phyloP scores from a whole-genome alignment of 2,113 vertebrate species.

The Hippocampus comes region DNA sequence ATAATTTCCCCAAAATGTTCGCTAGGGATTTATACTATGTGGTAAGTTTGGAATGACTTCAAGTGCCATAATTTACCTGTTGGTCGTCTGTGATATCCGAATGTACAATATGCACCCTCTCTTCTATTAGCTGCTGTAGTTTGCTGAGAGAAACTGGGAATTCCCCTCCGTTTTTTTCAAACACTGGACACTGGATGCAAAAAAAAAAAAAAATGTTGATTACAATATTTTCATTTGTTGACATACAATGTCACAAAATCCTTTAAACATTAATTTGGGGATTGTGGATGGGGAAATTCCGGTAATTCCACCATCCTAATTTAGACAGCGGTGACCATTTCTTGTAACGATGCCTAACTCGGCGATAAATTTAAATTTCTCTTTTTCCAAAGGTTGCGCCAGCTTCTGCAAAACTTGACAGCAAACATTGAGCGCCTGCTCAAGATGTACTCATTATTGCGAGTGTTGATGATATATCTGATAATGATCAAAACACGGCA shows the following conservation, averaged over 20 bases:
- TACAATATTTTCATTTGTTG: background rate
- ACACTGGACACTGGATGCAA: slow-evolving; percentile 22
- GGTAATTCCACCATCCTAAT: background rate
- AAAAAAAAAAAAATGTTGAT: slow-evolving; percentile 7
- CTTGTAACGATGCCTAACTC: background rate
- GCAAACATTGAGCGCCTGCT: background rate
- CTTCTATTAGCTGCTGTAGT: slow-evolving; percentile 48
- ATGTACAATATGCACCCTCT: slow-evolving; percentile 40
- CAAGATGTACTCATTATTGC: background rate
- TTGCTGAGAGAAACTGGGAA: slow-evolving; percentile 33
- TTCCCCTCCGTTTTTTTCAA: slow-evolving; percentile 28
- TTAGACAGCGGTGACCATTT: background rate
- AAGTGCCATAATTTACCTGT: slow-evolving; percentile 37
- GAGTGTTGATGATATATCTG: background rate
- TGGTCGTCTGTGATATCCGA: slow-evolving; percentile 21
- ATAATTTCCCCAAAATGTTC: too few relatives aligned
- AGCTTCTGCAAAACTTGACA: background rate
- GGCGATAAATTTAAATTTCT: background rate
- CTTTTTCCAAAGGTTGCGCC: background rate
- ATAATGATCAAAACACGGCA: background rate
- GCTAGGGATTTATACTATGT: too few relatives aligned
- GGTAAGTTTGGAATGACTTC: background rate
- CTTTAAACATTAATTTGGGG: background rate
- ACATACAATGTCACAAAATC: slow-evolving; percentile 9
- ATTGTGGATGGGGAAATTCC: background rate